Conservation (phyloP, 2,888 invertebrate genomes). For the Drosophila algonquin region DNA sequence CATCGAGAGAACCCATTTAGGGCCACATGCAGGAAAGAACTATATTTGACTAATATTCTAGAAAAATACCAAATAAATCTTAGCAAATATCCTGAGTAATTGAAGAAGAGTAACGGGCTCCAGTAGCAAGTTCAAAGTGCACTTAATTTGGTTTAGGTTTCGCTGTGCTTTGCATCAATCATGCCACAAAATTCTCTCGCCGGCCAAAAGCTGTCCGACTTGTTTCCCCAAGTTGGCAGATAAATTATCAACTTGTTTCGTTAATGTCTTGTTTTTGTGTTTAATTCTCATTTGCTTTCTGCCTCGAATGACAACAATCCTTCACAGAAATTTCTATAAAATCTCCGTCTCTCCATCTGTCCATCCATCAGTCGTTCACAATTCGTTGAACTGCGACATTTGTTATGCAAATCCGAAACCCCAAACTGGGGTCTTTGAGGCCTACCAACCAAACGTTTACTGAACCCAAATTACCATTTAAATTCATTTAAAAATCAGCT, state of each 20-base stretch:
- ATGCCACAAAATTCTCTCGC: slow-evolving; percentile 35
- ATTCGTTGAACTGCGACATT: slow-evolving; percentile 42
- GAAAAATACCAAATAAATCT: no score
- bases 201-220: slow-evolving; percentile 59
- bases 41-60: no score
- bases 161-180: slow-evolving; percentile 1
- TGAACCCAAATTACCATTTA: background rate
- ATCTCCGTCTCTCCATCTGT: background rate
- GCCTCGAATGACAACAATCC: slow-evolving; percentile 34
- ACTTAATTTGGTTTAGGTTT: no score
- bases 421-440: background rate
- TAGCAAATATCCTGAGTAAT: no score
- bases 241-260: slow-evolving; percentile 65
- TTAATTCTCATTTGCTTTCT: slow-evolving; percentile 21
- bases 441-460: slow-evolving; percentile 22
- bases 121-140: no score
- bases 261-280: slow-evolving; percentile 15
- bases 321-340: slow-evolving; percentile 23
- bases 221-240: slow-evolving; percentile 46
- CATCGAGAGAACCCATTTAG: no score
- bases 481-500: slow-evolving; percentile 9
- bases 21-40: no score
- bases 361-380: background rate
- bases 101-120: no score
- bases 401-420: slow-evolving; percentile 59